A percentile compares a stretch with the other conserved stretches of the same genome.
phyloP scores from a whole-genome alignment of 2,113 vertebrate species.

The Calidris pugnax region DNA sequence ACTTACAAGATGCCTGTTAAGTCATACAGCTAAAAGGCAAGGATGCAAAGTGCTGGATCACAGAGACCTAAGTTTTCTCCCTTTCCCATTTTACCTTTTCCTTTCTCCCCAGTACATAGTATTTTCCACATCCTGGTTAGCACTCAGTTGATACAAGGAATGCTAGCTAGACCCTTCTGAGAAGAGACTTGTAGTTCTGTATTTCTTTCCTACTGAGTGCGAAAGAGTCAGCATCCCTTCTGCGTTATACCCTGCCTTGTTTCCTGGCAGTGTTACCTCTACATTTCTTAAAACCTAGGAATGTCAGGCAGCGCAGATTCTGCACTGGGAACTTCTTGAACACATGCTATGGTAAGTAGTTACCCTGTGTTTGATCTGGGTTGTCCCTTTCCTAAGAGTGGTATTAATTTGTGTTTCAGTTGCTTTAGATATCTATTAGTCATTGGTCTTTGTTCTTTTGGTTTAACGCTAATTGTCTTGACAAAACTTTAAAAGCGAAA shows the following conservation, averaged over 20 bases:
- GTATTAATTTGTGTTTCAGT: not conserved
- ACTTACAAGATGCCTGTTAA: conserved; percentile 43
- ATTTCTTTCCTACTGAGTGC: not conserved
- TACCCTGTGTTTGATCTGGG: not conserved
- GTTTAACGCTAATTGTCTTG: not conserved
- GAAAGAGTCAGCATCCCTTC: not conserved
- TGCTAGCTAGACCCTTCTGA: not conserved
- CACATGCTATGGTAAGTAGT: not conserved
- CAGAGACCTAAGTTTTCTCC: not conserved
- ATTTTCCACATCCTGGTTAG: not conserved
- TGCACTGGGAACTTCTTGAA: not conserved
- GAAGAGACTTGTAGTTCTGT: not conserved
- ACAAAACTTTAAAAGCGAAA: not conserved
- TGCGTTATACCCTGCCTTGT: not conserved
- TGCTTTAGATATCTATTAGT: not conserved
- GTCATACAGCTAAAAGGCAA: not conserved
- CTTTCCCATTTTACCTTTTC: not conserved
- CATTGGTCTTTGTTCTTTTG: not conserved
- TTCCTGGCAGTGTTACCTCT: not conserved
- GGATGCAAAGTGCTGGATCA: not conserved
- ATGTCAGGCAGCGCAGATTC: not conserved
- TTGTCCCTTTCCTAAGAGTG: not conserved
- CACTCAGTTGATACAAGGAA: not conserved
- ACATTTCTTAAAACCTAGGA: not conserved
- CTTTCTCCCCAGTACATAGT: not conserved